These are phyloP conservation scores for Zoroaster sp. DNA, from an alignment of 53 echinoderm and acorn worm genomes.

Conservation along the genomic window DNA sequence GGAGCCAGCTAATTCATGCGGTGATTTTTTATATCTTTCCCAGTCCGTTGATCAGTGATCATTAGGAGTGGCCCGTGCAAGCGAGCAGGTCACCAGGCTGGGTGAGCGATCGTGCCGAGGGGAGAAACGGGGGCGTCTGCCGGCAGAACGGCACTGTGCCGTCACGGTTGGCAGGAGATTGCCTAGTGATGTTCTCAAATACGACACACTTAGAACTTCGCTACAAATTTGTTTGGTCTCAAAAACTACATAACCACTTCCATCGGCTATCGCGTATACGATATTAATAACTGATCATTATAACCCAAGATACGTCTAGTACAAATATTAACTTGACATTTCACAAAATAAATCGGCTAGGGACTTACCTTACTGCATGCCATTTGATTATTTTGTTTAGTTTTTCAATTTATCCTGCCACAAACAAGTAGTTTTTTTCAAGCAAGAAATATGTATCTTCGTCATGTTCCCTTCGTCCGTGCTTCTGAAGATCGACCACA, in stretches of 20 bases:
- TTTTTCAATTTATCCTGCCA: not conserved
- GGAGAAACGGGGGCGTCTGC: conserved; percentile 15
- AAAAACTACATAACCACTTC: conserved; percentile 15
- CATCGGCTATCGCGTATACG: not conserved
- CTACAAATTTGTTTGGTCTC: conserved; percentile 35
- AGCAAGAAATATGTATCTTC: not conserved
- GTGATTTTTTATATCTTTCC: conserved; percentile 72
- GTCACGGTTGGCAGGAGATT: conserved; percentile 47
- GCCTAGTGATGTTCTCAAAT: not conserved
- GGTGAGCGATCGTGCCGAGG: conserved; percentile 28
- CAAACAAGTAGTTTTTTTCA: too few relatives aligned
- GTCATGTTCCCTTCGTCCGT: not conserved
- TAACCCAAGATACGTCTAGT: not conserved
- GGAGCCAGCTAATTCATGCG: conserved; percentile 89
- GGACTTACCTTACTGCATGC: not conserved
- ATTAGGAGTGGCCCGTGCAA: conserved; percentile 65
- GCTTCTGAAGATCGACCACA: not conserved
- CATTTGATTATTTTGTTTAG: not conserved
- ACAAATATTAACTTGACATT: conserved; percentile 43
- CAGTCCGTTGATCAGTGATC: conserved; percentile 56
- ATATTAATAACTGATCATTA: not conserved
- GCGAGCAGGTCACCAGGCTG: conserved; percentile 45
- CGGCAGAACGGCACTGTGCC: conserved; percentile 1
- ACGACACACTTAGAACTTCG: conserved; percentile 29
- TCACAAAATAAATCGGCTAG: not conserved